Base-by-base conservation (phyloP, 2,113 vertebrate species). In the Gadus chalcogrammus region DNA sequence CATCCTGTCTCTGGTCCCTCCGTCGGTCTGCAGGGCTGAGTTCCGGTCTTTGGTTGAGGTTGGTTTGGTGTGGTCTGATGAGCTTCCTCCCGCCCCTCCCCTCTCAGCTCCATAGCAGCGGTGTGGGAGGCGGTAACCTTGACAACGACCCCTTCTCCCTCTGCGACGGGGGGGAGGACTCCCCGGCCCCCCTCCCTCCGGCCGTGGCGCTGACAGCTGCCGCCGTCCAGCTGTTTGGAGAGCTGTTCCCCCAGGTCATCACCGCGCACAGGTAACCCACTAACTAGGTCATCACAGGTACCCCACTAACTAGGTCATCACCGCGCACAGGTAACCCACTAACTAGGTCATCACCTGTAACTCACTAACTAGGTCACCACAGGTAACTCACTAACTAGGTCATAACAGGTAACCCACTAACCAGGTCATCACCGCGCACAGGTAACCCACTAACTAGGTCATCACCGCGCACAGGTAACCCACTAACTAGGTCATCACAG, bases 81-180 rank as follows among this genome's bases (percentile, higher is more conserved):
- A 66, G 4, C 31, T 61, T 59, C 67, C 4, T 13, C 71, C 76
- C 1, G 61, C 77, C 79, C 5, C 55, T n/a, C 55, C 55, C 13
- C 55, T 1, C 9, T 61, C 91, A 97, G 78, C 89, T 97, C 58
- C 89, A 91, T 65, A 88, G 92, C 81, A 93, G 88, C 90, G 12
- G 42, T 48, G 42, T 48, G 42, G 92, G 93, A 65, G 93, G 91
- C 13, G 95, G 92, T 66, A 94, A 93, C 71, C 90, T 98, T 63
- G 97, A 98, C 52, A 91, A 95, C 70, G 95, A 98, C 61, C 91
- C 93, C 76, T 93, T 94, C 65, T 90, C 90, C 56, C 85, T 98
- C 79, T 96, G 90, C 84, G 90, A 93, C 68, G 89, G 78, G 70
- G 65, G 77, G 15, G 58, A 83, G 4, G 91, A 91, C 56, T 88